These are phyloP conservation scores for Aphelinus atriplicis DNA, from an alignment of 1,140 invertebrate genomes.

Conservation along the genomic window DNA sequence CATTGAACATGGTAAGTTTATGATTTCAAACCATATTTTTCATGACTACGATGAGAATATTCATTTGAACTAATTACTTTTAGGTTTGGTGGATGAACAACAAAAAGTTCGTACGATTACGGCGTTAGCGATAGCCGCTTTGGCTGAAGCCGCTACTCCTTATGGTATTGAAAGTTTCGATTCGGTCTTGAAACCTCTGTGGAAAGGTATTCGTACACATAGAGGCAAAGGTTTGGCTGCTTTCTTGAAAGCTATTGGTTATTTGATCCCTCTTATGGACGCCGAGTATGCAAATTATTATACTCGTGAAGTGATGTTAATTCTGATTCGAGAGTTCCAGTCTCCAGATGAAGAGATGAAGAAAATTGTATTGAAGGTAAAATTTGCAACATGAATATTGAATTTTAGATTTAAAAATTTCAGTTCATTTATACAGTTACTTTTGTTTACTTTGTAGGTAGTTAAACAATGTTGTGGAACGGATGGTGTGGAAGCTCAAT, in stretches of 20 bases:
- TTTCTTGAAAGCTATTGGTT: conserved; percentile 99
- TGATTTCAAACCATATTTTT: neutral
- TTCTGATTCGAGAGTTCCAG: conserved; percentile 98
- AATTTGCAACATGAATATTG: conserved; percentile 26
- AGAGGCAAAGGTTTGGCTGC: conserved; percentile 98
- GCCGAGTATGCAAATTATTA: conserved; percentile 99
- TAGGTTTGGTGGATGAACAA: conserved; percentile 83
- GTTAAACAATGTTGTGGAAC: conserved; percentile 99
- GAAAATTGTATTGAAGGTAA: conserved; percentile 98
- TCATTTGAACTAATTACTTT: conserved; percentile 16
- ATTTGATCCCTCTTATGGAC: conserved; percentile 99
- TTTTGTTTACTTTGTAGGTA: conserved; percentile 71
- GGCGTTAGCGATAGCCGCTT: conserved; percentile 95
- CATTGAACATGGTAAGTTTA: conserved; percentile 90
- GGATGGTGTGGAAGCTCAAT: conserved; percentile 98
- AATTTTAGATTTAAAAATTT: conserved; percentile 29
- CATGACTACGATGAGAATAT: too few species aligned
- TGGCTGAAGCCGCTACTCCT: conserved; percentile 97
- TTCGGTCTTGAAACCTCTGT: conserved; percentile 97
- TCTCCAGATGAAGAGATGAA: conserved; percentile 99
- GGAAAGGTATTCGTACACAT: conserved; percentile 99
- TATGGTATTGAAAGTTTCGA: conserved; percentile 99
- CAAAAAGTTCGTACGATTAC: conserved; percentile 97
- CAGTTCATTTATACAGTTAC: conserved; percentile 17
- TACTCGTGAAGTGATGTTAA: conserved; percentile 99